Base-by-base conservation (phyloP, 2,113 vertebrate species). In the Tichodroma muraria region DNA sequence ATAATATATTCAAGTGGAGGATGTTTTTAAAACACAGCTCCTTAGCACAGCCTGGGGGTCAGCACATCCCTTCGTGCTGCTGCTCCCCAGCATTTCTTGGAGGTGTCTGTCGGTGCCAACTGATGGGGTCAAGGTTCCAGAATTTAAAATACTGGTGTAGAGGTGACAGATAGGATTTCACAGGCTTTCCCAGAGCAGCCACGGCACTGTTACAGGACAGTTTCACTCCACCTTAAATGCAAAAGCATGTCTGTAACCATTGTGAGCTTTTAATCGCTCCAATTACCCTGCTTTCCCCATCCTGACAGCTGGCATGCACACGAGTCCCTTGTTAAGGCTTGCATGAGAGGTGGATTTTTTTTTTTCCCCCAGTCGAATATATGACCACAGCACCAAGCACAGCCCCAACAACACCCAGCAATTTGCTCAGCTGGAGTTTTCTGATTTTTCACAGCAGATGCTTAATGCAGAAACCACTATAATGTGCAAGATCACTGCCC, bases 241-340 rank as follows among this genome's bases (percentile, higher is more conserved):
- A 83, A 59, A 16, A 89, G 66, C 45, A 3, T 21, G 65, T 87
- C 72, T 59, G 72, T 20, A 79, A 79, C 85, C 47, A 24, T 7
- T 76, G 93, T 85, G 94, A 94, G 95, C 85, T 95, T 88, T 92
- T 96, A 96, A 96, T 96, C 89, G 28, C 90, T 93, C 76, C 94
- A 95, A 80, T 97, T 96, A 90, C 57, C 79, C 90, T 63, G 79
- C 65, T 82, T 65, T 69, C 72, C 70, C 83, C 69, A 54, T 68
- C 65, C 95, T 68, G 90, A 89, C 96, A 97, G 96, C 96, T 94
- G 96, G 88, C 50, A 27, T 4, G 8, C 69, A 89, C 57, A 15
- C 18, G 10, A 93, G 31, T 15, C 82, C 77, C 94, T 95, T 59
- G 70, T 66, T 77, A 79, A 80, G 66, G 69, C 85, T 80, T 72